Percentiles rank a stretch among this genome's conserved stretches.
These are phyloP conservation scores for Dolichopus griseipennis DNA, from an alignment of 2,888 invertebrate species.

Conservation along the genomic window DNA sequence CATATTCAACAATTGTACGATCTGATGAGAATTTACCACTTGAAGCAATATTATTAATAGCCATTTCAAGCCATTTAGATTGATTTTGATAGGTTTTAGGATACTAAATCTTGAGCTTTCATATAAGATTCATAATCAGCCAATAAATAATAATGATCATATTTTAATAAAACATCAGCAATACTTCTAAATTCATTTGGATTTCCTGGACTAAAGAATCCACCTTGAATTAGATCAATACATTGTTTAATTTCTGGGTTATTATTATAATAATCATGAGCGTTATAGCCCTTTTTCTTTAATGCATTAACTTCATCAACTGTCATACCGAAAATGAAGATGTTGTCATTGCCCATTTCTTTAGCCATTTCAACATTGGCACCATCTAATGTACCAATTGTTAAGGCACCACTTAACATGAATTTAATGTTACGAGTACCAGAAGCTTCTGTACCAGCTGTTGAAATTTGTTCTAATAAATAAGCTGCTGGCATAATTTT, in stretches of 20 bases:
- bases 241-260: conserved; percentile 86
- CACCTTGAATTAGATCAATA: conserved; percentile 92
- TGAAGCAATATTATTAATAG: conserved; percentile 91
- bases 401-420: conserved; percentile 94
- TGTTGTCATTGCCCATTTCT: conserved; percentile 93
- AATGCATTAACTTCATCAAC: conserved; percentile 73
- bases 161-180: conserved; percentile 81
- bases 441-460: conserved; percentile 98
- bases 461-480: conserved; percentile 97
- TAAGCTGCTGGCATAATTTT: conserved; percentile 98
- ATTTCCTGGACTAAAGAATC: conserved; percentile 91
- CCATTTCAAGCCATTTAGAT: conserved; percentile 90
- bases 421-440: conserved; percentile 99
- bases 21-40: conserved; percentile 99
- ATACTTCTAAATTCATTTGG: conserved; percentile 84
- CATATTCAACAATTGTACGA: conserved; percentile 94
- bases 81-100: conserved; percentile 77
- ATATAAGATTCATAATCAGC: conserved; percentile 96
- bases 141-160: conserved; percentile 87
- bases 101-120: conserved; percentile 82
- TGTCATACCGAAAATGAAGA: conserved; percentile 96
- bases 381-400: conserved; percentile 98
- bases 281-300: conserved; percentile 76
- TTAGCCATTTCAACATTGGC: conserved; percentile 99
- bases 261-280: conserved; percentile 83